A percentile compares a stretch with the other conserved stretches of the same genome.
These are phyloP conservation scores for Ailurus styani DNA, from an alignment of 2,113 vertebrate genomes.

Conservation along the genomic window DNA sequence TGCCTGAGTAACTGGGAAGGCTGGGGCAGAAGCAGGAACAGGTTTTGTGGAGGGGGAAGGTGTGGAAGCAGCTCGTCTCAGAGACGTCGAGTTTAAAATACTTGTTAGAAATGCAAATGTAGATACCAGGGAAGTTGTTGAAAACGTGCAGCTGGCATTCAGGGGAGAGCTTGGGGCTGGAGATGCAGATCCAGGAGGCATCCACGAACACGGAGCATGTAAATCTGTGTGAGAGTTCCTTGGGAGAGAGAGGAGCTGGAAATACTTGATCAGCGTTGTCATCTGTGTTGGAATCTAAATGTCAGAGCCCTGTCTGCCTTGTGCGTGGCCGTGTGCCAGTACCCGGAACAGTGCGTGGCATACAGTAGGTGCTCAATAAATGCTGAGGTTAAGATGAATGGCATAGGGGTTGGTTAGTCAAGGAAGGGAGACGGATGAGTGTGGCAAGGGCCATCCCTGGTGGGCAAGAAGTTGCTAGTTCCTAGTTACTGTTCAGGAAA, in stretches of 20 bases:
- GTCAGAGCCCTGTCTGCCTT: neutral
- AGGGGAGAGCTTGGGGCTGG: neutral
- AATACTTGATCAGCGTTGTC: neutral
- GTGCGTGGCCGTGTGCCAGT: accelerated
- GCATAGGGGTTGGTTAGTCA: neutral
- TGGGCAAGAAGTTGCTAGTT: neutral
- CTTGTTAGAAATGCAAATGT: slow-evolving; percentile 46
- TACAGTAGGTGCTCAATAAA: neutral
- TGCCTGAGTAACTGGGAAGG: neutral
- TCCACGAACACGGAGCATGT: neutral
- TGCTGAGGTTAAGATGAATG: neutral
- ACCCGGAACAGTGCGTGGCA: neutral
- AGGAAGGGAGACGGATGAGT: neutral
- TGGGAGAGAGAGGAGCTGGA: neutral
- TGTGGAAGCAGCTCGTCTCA: slow-evolving; percentile 28
- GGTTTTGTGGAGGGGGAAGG: slow-evolving; percentile 38
- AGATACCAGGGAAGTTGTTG: neutral
- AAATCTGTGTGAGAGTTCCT: neutral
- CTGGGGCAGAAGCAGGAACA: slow-evolving; percentile 11
- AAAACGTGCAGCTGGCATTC: neutral
- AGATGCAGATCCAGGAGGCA: neutral
- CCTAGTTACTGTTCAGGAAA: neutral
- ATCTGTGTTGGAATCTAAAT: neutral
- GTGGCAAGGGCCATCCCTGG: neutral
- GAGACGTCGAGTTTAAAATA: neutral